Evolutionary conservation across 2,113 vertebrate species (phyloP).

Genomic region (Pituophis catenifer): DNA sequence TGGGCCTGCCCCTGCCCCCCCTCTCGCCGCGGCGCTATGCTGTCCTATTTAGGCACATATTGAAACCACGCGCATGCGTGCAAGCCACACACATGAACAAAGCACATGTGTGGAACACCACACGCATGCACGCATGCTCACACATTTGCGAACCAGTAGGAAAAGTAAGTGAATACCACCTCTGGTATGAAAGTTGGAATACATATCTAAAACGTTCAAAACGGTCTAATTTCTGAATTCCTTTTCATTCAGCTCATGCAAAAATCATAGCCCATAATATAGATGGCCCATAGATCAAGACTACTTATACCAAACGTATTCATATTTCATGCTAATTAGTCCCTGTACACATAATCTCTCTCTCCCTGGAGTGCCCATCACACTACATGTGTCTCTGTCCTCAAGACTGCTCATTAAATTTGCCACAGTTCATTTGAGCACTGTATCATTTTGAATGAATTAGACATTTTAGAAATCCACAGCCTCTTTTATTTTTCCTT

Average conservation of each 20-base stretch:
- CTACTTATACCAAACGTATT: slow-evolving; percentile 65
- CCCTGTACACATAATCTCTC: slow-evolving; percentile 60
- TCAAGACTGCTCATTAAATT: slow-evolving; percentile 77
- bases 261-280: slow-evolving; percentile 65
- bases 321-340: slow-evolving; percentile 80
- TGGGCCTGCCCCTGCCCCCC: no score
- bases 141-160: no score
- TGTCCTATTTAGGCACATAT: no score
- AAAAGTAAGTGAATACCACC: no score
- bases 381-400: slow-evolving; percentile 75
- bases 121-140: no score
- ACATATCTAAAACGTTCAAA: slow-evolving; percentile 58
- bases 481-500: slow-evolving; percentile 37
- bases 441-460: slow-evolving; percentile 52
- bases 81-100: no score
- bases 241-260: slow-evolving; percentile 56
- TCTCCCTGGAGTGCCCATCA: slow-evolving; percentile 62
- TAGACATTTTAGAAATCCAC: slow-evolving; percentile 60
- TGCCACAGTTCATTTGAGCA: slow-evolving; percentile 73
- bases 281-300: slow-evolving; percentile 71
- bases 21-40: no score
- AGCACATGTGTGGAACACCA: no score
- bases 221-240: slow-evolving; percentile 55
- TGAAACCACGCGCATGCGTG: no score
- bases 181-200: slow-evolving; percentile 27